Evolutionary conservation across 2,797 vertebrate genomes (phyloP).

Genomic region (Acanthurus tractus): DNA sequence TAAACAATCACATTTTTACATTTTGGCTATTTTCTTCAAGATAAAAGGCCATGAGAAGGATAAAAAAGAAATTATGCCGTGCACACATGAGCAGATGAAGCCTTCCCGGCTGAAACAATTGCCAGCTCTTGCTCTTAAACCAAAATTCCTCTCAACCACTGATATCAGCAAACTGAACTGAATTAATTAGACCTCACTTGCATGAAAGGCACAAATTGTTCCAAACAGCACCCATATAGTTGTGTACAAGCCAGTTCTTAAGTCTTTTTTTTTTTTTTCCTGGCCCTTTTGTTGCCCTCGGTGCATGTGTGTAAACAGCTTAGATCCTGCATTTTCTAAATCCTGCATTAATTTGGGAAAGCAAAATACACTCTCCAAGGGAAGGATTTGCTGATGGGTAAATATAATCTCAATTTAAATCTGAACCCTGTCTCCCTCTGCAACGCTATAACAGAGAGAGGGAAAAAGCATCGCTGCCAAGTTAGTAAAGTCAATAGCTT

Average conservation of each 20-base stretch:
- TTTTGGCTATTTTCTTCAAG: no score
- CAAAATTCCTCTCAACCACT: slow-evolving; percentile 5
- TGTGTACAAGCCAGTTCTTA: slow-evolving; percentile 23
- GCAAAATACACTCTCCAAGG: slow-evolving; percentile 56
- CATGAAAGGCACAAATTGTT: slow-evolving; percentile 17
- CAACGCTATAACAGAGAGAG: neutral
- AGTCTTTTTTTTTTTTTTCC: slow-evolving; percentile 4
- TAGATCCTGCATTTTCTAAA: slow-evolving; percentile 66
- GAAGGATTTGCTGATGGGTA: slow-evolving; percentile 53
- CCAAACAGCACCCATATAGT: slow-evolving; percentile 29
- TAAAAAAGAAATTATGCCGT: no score
- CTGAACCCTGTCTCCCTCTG: slow-evolving; percentile 26
- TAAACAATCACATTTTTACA: no score
- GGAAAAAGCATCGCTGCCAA: neutral
- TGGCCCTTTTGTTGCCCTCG: slow-evolving; percentile 46
- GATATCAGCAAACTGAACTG: no score
- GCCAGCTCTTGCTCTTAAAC: slow-evolving; percentile 1
- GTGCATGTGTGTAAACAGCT: slow-evolving; percentile 60
- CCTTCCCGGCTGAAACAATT: neutral
- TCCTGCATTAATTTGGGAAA: slow-evolving; percentile 63
- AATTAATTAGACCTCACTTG: no score
- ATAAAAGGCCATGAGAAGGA: no score
- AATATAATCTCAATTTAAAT: slow-evolving; percentile 65
- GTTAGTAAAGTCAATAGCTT: neutral
- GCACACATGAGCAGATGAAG: neutral